A percentile compares a stretch with the other conserved stretches of the same genome.
These are phyloP conservation scores for Actinostola sp. DNA, from an alignment of 92 coral and sea anemone genomes.

Conservation along the genomic window DNA sequence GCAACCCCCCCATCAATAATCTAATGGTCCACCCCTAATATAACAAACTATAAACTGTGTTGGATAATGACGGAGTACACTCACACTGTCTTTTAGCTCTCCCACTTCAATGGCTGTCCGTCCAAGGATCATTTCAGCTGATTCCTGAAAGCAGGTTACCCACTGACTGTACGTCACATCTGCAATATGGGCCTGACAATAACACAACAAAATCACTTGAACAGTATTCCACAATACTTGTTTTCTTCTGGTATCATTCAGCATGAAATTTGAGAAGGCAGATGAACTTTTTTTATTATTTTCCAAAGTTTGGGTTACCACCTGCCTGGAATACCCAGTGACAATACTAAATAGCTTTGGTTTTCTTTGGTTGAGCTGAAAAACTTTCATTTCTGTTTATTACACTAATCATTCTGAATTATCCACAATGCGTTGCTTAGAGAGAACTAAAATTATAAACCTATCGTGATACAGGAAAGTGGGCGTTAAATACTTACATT, in stretches of 20 bases:
- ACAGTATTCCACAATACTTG: not conserved
- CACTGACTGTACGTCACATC: conserved; percentile 90
- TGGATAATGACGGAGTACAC: too few relatives aligned
- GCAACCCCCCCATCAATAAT: too few relatives aligned
- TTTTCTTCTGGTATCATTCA: not conserved
- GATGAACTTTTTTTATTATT: not conserved
- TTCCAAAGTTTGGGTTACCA: too few relatives aligned
- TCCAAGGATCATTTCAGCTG: conserved; percentile 79
- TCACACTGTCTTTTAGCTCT: conserved; percentile 72
- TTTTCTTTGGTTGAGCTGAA: too few relatives aligned
- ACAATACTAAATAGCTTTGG: too few relatives aligned
- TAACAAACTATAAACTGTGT: too few relatives aligned
- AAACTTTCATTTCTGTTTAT: too few relatives aligned
- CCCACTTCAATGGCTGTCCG: conserved; percentile 77
- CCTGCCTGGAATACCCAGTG: too few relatives aligned
- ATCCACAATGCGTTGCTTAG: too few relatives aligned
- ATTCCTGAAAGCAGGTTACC: conserved; percentile 95
- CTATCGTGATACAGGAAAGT: not conserved
- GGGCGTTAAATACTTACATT: conserved; percentile 41
- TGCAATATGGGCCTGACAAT: conserved; percentile 75
- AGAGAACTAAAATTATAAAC: not conserved
- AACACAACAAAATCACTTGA: not conserved
- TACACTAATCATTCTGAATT: too few relatives aligned
- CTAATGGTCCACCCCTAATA: too few relatives aligned
- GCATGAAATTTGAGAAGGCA: not conserved